Base-by-base conservation (phyloP, 2,888 invertebrate genomes). In the Balanococcus diminutus region DNA sequence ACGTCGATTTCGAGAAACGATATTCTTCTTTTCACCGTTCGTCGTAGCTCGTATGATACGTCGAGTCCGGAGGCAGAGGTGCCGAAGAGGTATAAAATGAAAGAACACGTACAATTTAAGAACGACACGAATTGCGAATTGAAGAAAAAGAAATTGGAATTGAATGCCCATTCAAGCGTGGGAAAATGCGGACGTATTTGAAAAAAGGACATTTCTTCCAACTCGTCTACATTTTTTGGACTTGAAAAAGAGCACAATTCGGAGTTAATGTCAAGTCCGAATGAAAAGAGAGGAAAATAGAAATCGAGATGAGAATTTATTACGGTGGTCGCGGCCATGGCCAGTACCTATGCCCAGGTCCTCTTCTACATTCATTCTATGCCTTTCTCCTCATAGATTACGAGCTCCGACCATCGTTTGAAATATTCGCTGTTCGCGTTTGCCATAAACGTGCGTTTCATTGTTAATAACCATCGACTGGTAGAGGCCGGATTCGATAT, bases 191-290 rank as follows among this genome's bases (percentile, higher is more conserved):
- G 75, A 75, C 75, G 31, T 75, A 75, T 75, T 75, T 31, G 32
- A 75, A n/a, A 75, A 75, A 75, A 14, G 75, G 75, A 75, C 75
- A 75, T 75, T 75, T 75, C 75, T 75, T 67, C 61, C 61, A 67
- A 28, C 61, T 67, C 61, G 61, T 67, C 61, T 67, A 67, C 61
- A 67, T 67, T 67, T 67, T 67, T 67, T 28, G 61, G 61, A 67
- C 61, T 67, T 67, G 19, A n/a, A 51, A 51, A 19, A 67, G 22
- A 67, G 28, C 2, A 67, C 25, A 25, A 28, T 2, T 67, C 28
- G 16, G 61, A 25, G 61, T 67, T 67, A 67, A 67, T 67, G 61
- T 67, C 61, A 67, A 25, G 28, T 28, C 61, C 11, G 61, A 67
- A 67, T 67, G 28, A 67, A 67, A 67, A 28, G 61, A 67, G 61